These are phyloP conservation scores for Nycticorax nycticorax DNA, from an alignment of 2,113 vertebrate species.

Conservation along the genomic window DNA sequence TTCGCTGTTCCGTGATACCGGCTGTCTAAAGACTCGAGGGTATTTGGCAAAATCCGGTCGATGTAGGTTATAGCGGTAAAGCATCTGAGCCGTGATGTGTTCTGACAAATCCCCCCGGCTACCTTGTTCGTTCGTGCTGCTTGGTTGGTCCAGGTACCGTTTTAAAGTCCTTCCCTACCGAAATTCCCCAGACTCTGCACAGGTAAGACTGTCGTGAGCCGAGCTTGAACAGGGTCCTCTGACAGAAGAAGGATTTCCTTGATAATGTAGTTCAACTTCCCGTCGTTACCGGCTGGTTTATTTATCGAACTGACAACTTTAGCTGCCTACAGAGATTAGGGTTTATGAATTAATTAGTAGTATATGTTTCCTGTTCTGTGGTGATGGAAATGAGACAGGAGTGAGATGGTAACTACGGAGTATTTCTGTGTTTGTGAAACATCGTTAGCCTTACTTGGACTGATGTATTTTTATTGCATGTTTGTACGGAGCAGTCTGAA, in stretches of 20 bases:
- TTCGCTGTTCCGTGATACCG: accelerated
- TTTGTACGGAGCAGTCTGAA: neutral
- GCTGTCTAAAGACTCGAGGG: neutral
- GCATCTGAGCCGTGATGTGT: neutral
- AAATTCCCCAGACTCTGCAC: neutral
- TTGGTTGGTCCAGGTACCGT: neutral
- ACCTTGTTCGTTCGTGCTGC: neutral
- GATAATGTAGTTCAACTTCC: neutral
- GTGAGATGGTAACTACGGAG: neutral
- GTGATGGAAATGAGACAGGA: neutral
- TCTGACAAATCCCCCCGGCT: neutral
- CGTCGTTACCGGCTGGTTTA: neutral
- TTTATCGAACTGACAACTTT: neutral
- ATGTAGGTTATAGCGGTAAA: neutral
- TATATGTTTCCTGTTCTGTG: neutral
- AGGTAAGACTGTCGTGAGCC: neutral
- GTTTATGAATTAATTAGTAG: slow-evolving; percentile 26
- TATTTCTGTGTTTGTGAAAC: neutral
- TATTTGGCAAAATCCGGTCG: accelerated
- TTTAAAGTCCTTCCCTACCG: neutral
- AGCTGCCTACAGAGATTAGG: neutral
- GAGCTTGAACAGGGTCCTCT: neutral
- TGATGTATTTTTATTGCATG: neutral
- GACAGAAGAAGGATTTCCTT: neutral
- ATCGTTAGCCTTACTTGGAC: neutral